These are phyloP conservation scores for Chaenocephalus aceratus DNA, from an alignment of 2,113 vertebrate species.

Conservation along the genomic window DNA sequence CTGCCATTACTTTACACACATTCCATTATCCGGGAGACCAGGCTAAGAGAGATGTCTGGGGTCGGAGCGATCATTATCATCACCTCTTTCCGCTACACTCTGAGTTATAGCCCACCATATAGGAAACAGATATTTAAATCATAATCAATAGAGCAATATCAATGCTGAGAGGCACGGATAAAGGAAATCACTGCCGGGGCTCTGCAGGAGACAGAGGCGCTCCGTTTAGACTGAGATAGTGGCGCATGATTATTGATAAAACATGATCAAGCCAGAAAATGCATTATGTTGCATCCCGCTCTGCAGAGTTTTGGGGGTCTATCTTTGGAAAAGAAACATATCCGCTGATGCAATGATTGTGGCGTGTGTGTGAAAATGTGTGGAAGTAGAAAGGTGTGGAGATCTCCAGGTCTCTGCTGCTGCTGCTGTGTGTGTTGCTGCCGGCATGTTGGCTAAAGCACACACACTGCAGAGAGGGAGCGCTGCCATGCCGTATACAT, in stretches of 20 bases:
- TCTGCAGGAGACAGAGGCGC: constrained; percentile 43
- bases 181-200: constrained; percentile 68
- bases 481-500: constrained; percentile 37
- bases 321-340: constrained; percentile 29
- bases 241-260: constrained; percentile 53
- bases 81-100: constrained; percentile 65
- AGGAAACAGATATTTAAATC: constrained; percentile 84
- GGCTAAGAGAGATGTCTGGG: constrained; percentile 76
- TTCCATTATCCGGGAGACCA: constrained; percentile 74
- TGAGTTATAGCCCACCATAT: constrained; percentile 75
- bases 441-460: not conserved
- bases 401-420: constrained; percentile 16
- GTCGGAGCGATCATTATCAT: constrained; percentile 77
- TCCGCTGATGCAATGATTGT: constrained; percentile 2
- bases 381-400: constrained; percentile 17
- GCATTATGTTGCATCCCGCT: constrained; percentile 47
- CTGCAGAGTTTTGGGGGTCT: not conserved
- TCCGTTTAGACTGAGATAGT: constrained; percentile 47
- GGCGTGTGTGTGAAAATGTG: constrained; percentile 12
- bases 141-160: constrained; percentile 81
- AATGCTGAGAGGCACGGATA: constrained; percentile 67
- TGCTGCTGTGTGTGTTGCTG: not conserved
- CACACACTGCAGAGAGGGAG: constrained; percentile 14
- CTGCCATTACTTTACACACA: constrained; percentile 73
- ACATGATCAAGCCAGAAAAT: constrained; percentile 44